phyloP scores from a whole-genome alignment of 2,888 invertebrate species.

The Archips xylosteana region DNA sequence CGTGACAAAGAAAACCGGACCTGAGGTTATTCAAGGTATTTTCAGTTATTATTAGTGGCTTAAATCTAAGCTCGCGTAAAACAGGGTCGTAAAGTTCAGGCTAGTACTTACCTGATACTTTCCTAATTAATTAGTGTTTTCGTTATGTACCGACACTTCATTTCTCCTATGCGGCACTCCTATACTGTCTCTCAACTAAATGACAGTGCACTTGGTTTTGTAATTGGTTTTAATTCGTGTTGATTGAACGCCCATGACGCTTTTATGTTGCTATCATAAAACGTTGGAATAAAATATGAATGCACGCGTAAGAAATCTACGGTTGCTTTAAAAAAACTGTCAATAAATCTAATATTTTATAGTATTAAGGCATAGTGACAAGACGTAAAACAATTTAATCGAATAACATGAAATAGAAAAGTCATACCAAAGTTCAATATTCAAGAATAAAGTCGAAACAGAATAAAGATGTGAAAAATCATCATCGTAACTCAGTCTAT shows the following conservation, averaged over 20 bases:
- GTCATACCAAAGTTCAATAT: too few species aligned
- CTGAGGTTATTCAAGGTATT: not conserved
- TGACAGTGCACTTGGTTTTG: not conserved
- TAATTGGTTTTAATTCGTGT: not conserved
- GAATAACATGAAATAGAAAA: too few species aligned
- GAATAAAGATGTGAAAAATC: too few species aligned
- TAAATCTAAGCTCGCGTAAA: not conserved
- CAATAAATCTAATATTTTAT: too few species aligned
- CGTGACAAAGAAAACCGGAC: not conserved
- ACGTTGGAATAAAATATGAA: not conserved
- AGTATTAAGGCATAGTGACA: too few species aligned
- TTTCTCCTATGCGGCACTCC: not conserved
- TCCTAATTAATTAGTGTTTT: conserved; percentile 1
- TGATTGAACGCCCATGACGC: not conserved
- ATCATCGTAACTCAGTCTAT: too few species aligned
- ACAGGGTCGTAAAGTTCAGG: not conserved
- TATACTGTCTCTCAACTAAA: not conserved
- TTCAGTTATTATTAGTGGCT: not conserved
- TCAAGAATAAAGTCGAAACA: too few species aligned
- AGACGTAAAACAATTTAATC: too few species aligned
- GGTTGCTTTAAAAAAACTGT: too few species aligned
- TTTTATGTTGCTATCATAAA: not conserved
- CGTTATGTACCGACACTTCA: not conserved
- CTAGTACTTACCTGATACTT: not conserved
- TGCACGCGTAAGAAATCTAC: too few species aligned